Percentiles rank a stretch among this genome's conserved stretches.
These are phyloP conservation scores for Brachionus manjavacas DNA, from an alignment of 1,140 invertebrate species.

Conservation along the genomic window DNA sequence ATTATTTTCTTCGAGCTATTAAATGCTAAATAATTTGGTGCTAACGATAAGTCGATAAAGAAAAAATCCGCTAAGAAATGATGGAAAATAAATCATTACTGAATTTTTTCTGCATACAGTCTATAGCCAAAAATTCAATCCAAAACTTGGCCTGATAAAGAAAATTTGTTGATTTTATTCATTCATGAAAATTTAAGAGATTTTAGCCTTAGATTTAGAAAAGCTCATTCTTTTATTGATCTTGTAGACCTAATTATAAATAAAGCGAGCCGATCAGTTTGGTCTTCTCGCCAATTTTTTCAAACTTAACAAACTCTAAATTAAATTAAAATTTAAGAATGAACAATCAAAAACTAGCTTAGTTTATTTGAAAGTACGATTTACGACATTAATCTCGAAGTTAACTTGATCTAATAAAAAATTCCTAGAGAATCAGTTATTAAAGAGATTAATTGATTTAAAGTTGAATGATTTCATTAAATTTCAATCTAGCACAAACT, in stretches of 20 bases:
- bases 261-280: background rate
- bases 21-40: background rate
- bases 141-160: background rate
- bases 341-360: background rate
- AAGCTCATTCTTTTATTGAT: background rate
- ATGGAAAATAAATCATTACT: constrained; percentile 23
- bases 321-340: background rate
- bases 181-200: background rate
- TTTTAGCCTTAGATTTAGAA: background rate
- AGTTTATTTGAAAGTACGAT: background rate
- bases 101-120: background rate
- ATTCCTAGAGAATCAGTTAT: background rate
- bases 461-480: background rate
- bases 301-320: background rate
- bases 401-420: background rate
- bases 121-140: background rate
- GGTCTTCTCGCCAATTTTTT: background rate
- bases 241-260: background rate
- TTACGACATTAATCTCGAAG: background rate
- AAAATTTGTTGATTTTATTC: constrained; percentile 5
- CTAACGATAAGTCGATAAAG: background rate
- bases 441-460: background rate
- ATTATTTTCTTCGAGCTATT: background rate
- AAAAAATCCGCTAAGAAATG: background rate
- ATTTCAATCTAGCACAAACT: background rate